Evolutionary conservation across 2,113 vertebrate species (phyloP).

Genomic region (Pollimyrus isidori): DNA sequence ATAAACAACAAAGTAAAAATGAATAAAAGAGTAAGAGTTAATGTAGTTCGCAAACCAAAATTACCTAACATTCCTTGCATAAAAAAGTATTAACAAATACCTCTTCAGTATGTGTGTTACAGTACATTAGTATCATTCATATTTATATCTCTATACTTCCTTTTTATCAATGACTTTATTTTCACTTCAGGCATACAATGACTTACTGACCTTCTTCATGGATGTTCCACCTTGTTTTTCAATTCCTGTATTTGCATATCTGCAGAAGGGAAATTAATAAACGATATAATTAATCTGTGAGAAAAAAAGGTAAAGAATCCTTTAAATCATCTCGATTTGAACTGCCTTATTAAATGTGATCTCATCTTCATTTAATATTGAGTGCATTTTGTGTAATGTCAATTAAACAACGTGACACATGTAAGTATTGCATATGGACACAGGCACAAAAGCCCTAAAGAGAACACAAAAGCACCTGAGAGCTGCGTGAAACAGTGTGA

Average conservation of each 20-base stretch:
- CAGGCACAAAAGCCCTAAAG: not conserved
- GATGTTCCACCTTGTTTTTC: conserved; percentile 65
- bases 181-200: not conserved
- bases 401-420: not conserved
- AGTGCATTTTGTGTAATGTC: not conserved
- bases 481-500: not conserved
- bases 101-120: not conserved
- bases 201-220: conserved; percentile 68
- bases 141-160: not conserved
- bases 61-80: not conserved
- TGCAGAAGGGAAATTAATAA: conserved; percentile 28
- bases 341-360: not conserved
- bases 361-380: not conserved
- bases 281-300: not conserved
- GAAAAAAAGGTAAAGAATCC: not conserved
- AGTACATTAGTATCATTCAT: not conserved
- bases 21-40: not conserved
- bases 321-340: not conserved
- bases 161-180: not conserved
- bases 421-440: not conserved
- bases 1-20: not conserved
- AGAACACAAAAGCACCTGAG: not conserved
- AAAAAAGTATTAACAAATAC: not conserved
- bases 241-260: conserved; percentile 63
- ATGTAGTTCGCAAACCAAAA: not conserved